Evolutionary conservation across 2,113 vertebrate genomes (phyloP), one percentile per base, ranked within the genome.

Genomic region (Todiramphus saurophagus): DNA sequence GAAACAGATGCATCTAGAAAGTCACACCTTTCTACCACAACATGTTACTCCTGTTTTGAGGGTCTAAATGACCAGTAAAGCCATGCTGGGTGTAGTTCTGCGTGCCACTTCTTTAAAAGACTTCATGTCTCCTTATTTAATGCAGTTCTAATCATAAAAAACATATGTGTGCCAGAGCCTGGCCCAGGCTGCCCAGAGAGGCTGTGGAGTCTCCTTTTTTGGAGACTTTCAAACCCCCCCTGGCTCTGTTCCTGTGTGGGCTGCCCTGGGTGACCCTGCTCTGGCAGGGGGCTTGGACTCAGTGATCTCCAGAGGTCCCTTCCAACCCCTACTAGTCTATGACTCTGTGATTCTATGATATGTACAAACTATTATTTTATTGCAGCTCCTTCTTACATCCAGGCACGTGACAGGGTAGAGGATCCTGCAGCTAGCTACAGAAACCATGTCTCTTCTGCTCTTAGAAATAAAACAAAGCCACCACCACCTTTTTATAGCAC

Each of bases 1-100:
- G 87, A 85, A 94, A 63, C 74, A 86, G 94, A 93, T 56, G 63
- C 79, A 28, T 73, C 83, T 59, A 51, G 39, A 62, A 89, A 96
- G 59, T 90, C 90, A 62, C 89, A 86, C 46, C 62, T 88, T 90
- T 78, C 74, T 68, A 48, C 79, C 72, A 62, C 14, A 30, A 23
- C 8, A 50, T 0, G 0, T 62, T 51, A 19, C 25, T 56, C 74
- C 73, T 80, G 35, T 53, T 87, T 67, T 66, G 66, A 94, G 63
- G 85, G 44, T 55, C 78, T 93, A 69, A 91, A 96, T 91, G 31
- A 63, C 48, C 3, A 1, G 28, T 83, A 75, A 83, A 93, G 41
- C 43, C 85, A 59, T 10, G 21, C 41, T 41, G n/a, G 82, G 58
- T 35, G 23, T 46, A 62, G 56, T 33, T 66, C 16, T 67, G 68